Evolutionary conservation across 2,113 vertebrate species (phyloP).

Genomic region (Gymnorhina tibicen): DNA sequence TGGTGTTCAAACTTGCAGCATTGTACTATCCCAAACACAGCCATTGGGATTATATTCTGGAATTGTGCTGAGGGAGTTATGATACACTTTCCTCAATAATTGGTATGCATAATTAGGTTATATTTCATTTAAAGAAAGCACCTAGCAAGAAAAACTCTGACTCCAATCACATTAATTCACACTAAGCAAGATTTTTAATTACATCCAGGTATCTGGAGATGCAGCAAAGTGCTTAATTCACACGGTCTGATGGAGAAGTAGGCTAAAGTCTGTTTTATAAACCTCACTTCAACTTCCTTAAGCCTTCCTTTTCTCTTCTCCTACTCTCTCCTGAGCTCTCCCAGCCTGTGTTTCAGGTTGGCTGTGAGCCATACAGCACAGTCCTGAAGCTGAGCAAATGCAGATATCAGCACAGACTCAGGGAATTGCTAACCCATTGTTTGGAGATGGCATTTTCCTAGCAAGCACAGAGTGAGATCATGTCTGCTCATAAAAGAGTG

Average conservation of each 20-base stretch:
- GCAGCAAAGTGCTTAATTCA: background rate
- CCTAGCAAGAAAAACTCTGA: background rate
- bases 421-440: background rate
- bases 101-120: background rate
- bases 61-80: background rate
- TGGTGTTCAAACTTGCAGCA: background rate
- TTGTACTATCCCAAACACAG: background rate
- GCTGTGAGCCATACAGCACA: background rate
- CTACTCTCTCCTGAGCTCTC: background rate
- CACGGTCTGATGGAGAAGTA: background rate
- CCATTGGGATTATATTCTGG: background rate
- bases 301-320: background rate
- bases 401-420: background rate
- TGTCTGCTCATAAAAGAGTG: background rate
- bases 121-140: background rate
- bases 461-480: background rate
- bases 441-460: background rate
- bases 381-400: background rate
- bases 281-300: background rate
- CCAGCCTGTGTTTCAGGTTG: background rate
- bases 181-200: background rate
- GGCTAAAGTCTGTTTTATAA: background rate
- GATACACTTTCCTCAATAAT: background rate
- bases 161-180: background rate
- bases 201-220: background rate